Conservation (phyloP, 2,797 vertebrate genomes). For the Ceryle rudis region DNA sequence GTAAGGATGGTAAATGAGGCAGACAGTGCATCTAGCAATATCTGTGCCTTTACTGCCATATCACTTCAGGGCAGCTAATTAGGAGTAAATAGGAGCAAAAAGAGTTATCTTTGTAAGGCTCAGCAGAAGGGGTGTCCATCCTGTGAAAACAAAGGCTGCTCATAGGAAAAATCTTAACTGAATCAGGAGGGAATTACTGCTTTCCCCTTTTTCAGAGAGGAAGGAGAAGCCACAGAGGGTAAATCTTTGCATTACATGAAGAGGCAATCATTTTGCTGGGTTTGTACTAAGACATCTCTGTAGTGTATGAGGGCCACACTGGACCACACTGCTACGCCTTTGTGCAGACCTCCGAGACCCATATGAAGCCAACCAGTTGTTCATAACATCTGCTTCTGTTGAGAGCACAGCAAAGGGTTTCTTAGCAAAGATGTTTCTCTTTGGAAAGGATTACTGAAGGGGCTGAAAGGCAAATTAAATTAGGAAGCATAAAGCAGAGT, state of each 20-base stretch:
- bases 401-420: neutral
- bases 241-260: neutral
- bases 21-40: neutral
- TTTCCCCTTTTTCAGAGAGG: neutral
- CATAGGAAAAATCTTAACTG: neutral
- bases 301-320: neutral
- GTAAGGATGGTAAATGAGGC: neutral
- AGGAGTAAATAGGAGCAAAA: neutral
- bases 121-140: neutral
- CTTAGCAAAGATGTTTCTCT: neutral
- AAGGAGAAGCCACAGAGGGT: neutral
- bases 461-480: slow-evolving; percentile 45
- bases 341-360: neutral
- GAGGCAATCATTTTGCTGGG: neutral
- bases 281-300: neutral
- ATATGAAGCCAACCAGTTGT: neutral
- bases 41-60: neutral
- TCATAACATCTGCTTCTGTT: neutral
- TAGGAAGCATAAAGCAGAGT: slow-evolving; percentile 25
- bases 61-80: neutral
- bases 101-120: neutral
- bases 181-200: neutral
- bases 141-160: neutral
- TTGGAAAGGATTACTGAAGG: neutral
- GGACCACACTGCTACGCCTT: neutral